Conservation (phyloP, 1,140 invertebrate genomes). For the Bombus haemorrhoidalis region DNA sequence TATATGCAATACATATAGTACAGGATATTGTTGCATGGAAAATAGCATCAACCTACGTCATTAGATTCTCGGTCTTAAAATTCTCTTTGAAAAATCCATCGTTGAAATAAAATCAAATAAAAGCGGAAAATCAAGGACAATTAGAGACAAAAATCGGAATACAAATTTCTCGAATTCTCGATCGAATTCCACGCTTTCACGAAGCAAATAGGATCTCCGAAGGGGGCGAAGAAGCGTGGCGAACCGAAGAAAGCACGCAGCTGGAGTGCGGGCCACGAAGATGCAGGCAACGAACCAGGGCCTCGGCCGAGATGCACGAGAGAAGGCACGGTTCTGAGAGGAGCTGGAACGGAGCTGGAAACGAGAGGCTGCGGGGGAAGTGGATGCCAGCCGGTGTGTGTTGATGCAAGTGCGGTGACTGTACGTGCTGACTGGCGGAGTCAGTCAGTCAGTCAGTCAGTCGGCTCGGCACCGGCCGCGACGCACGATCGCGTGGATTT, state of each 20-base stretch:
- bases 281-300: conserved; percentile 7
- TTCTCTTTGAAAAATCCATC: not conserved
- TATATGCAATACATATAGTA: too few relatives aligned
- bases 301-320: conserved; percentile 1
- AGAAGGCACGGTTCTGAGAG: conserved; percentile 34
- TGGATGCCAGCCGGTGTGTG: conserved; percentile 58
- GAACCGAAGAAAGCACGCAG: not conserved
- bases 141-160: too few relatives aligned
- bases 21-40: too few relatives aligned
- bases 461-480: conserved; percentile 73
- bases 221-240: not conserved
- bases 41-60: too few relatives aligned
- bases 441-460: conserved; percentile 75
- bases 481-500: conserved; percentile 62
- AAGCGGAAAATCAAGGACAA: not conserved
- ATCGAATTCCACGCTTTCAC: not conserved
- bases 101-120: not conserved
- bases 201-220: not conserved
- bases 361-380: conserved; percentile 64
- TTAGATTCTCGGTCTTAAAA: not conserved
- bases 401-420: conserved; percentile 71
- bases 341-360: conserved; percentile 64
- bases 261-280: not conserved
- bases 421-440: conserved; percentile 64
- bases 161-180: not conserved